These are phyloP conservation scores for Polylopha cassiicola DNA, from an alignment of 2,888 invertebrate species.

Conservation along the genomic window DNA sequence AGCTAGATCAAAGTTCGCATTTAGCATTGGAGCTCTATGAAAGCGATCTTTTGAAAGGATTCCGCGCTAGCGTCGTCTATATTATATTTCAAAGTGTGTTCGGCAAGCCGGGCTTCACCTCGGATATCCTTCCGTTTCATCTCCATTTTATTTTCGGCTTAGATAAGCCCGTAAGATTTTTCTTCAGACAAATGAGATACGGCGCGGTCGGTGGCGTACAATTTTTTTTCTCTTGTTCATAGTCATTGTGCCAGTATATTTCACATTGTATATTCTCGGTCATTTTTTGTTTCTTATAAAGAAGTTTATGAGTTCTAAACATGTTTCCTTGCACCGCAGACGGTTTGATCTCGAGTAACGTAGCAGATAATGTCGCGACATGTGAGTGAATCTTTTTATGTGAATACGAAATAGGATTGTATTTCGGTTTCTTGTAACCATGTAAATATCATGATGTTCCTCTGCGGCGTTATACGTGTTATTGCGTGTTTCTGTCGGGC, in stretches of 20 bases:
- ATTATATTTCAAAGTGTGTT: constrained; percentile 56
- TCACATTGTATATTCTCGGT: constrained; percentile 12
- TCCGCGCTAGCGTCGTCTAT: constrained; percentile 42
- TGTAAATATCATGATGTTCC: constrained; percentile 45
- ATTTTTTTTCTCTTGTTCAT: constrained; percentile 37
- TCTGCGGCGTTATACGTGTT: constrained; percentile 43
- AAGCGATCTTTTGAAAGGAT: constrained; percentile 38
- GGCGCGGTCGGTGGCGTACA: constrained; percentile 36
- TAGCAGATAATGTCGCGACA: constrained; percentile 9
- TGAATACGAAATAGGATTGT: constrained; percentile 34
- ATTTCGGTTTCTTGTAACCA: constrained; percentile 37
- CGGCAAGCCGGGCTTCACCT: constrained; percentile 44
- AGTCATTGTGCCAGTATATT: constrained; percentile 24
- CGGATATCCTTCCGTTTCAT: constrained; percentile 59
- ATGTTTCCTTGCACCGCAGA: constrained; percentile 17
- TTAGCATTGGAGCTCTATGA: constrained; percentile 33
- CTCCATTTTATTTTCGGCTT: constrained; percentile 62
- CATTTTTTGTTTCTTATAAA: constrained; percentile 13
- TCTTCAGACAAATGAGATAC: constrained; percentile 52
- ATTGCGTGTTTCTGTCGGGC: constrained; percentile 44
- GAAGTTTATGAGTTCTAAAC: constrained; percentile 22
- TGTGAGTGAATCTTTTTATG: constrained; percentile 22
- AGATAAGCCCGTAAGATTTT: constrained; percentile 51
- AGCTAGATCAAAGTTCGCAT: constrained; percentile 36
- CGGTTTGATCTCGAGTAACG: constrained; percentile 16